Evolutionary conservation across 2,113 vertebrate genomes (phyloP), one percentile per base, ranked within the genome.

Genomic region (Orcinus orca): DNA sequence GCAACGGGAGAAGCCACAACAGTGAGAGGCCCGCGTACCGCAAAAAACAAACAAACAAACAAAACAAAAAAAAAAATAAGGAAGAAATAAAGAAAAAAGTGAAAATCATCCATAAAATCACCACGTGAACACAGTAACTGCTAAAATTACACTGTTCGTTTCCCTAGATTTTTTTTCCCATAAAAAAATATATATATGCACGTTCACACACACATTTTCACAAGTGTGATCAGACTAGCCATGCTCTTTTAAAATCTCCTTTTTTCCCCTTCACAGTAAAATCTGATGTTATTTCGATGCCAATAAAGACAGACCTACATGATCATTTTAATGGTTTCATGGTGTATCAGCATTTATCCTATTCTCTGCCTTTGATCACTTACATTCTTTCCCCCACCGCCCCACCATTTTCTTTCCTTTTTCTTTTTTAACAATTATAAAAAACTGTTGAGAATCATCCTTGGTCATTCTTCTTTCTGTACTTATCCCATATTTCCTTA

Each of bases 131-230:
- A 21, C 47, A 90, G 14, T 87, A 36, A 62, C 14, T 90, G n/a
- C 79, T 86, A 82, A 79, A 96, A 85, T 74, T 81, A 76, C 83
- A 5, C n/a, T 96, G n/a, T 87, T 84, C 12, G n/a, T 87, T 86
- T 86, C 31, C 12, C 20, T 87, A 67, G 44, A 73, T 71, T 85
- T 81, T 93, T 47, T 47, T 31, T 11, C 7, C 31, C 17, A 47
- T 65, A 21, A 89, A 89, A 89, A 89, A 73, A 58, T 12, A 92
- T 8, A 55, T 13, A 36, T 87, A 65, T n/a, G 67, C 21, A 89
- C 17, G 31, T 84, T 13, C 47, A 70, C 79, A 18, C 4, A 65
- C 53, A 79, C 38, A 68, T 93, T 94, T 77, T 62, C 58, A 85
- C 77, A 62, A 86, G 29, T 73, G 6, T 65, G 63, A 33, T 53